phyloP scores from a whole-genome alignment of 2,888 invertebrate genomes.

The Trachelus stipa region DNA sequence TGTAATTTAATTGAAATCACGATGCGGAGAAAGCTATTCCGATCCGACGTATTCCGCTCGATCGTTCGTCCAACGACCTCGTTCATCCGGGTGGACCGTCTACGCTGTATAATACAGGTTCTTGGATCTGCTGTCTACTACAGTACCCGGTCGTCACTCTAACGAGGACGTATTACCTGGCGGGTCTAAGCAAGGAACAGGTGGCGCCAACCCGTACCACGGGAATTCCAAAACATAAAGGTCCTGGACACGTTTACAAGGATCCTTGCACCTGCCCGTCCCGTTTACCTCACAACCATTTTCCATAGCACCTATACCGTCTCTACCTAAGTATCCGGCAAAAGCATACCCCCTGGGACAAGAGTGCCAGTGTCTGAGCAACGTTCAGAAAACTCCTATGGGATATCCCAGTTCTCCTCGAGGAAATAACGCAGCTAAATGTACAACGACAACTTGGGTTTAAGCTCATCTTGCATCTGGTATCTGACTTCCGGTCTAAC shows the following conservation, averaged over 20 bases:
- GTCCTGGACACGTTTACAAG: neutral
- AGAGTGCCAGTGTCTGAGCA: neutral
- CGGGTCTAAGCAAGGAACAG: neutral
- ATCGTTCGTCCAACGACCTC: neutral
- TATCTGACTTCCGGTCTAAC: neutral
- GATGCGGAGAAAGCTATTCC: neutral
- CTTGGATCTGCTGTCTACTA: neutral
- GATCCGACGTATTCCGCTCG: neutral
- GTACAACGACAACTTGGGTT: neutral
- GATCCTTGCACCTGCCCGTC: neutral
- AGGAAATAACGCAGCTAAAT: neutral
- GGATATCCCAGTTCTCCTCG: neutral
- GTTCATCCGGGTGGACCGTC: neutral
- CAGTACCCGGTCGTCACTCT: neutral
- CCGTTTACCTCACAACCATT: neutral
- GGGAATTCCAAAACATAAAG: neutral
- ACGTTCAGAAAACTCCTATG: neutral
- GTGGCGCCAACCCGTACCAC: neutral
- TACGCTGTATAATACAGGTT: neutral
- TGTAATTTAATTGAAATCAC: neutral
- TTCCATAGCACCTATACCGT: neutral
- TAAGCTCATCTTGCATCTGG: neutral
- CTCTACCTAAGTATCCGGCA: neutral
- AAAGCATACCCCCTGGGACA: neutral
- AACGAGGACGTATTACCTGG: neutral